A percentile compares a stretch with the other conserved stretches of the same genome.
These are phyloP conservation scores for Aythya baeri DNA, from an alignment of 2,113 vertebrate species.

Conservation along the genomic window DNA sequence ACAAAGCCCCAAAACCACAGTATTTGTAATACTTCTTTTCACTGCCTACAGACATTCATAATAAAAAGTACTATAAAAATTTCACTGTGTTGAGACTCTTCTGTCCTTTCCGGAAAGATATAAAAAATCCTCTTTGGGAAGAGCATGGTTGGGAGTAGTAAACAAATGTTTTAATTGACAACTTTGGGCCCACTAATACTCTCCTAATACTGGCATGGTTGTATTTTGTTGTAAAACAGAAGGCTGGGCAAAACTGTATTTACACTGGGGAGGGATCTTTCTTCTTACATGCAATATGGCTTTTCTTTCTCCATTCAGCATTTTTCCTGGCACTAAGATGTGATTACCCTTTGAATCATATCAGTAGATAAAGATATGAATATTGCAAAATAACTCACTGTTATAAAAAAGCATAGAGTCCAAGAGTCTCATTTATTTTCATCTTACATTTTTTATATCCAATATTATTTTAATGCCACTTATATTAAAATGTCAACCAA, in stretches of 20 bases:
- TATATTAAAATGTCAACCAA: slow-evolving; percentile 64
- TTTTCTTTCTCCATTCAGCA: background rate
- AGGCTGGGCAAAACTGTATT: background rate
- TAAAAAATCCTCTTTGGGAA: background rate
- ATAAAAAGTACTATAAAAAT: background rate
- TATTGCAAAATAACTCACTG: background rate
- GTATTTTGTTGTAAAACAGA: slow-evolving; percentile 11
- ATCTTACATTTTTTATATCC: slow-evolving; percentile 49
- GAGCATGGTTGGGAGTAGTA: background rate
- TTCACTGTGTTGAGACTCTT: background rate
- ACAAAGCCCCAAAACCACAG: background rate
- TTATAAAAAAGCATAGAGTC: background rate
- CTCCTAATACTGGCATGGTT: background rate
- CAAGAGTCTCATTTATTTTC: slow-evolving; percentile 64
- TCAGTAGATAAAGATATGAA: background rate
- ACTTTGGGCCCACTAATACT: background rate
- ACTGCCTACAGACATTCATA: background rate
- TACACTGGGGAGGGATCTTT: background rate
- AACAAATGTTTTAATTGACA: background rate
- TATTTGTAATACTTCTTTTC: background rate
- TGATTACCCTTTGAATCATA: background rate
- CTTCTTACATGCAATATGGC: background rate
- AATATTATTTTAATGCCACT: slow-evolving; percentile 54
- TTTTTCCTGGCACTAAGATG: background rate
- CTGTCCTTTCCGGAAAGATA: background rate